Evolutionary conservation across 2,113 vertebrate species (phyloP), one percentile per base, ranked within the genome.

Genomic region (Edolisoma coerulescens): DNA sequence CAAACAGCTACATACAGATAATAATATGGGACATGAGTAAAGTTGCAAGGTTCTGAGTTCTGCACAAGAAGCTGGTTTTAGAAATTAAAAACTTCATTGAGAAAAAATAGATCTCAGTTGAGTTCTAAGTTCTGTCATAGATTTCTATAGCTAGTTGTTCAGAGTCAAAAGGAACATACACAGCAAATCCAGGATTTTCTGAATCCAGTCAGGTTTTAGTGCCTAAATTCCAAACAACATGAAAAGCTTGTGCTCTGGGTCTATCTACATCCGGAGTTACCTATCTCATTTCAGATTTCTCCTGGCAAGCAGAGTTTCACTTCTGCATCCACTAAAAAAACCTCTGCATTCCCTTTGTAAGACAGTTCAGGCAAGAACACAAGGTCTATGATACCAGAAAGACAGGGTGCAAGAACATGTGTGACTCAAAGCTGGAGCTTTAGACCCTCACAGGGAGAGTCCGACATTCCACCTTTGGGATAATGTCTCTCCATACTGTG

Each of bases 381-480:
- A 64, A 64, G 33, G 30, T n/a, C 52, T 59, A 28, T 6, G 3
- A 13, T 11, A n/a, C 20, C 30, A 41, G 22, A 50, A 64, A 49
- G 53, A 59, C 13, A 10, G 9, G 35, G 7, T 15, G 16, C 33
- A n/a, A 63, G 27, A 39, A 3, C 7, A 19, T 0, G 0, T 45
- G 37, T 28, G 19, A 49, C 22, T 74, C 7, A 9, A 13, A 32
- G n/a, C 11, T 24, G 52, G 15, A n/a, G 24, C 3, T n/a, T 61
- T 70, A 53, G 24, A 57, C 10, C 5, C 24, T 84, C 50, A 57
- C 16, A 77, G 12, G 12, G 21, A 68, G 13, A 39, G 32, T 49
- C 22, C 54, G 39, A n/a, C 16, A 26, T 59, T 68, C 10, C 15
- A 32, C 6, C 7, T 70, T 61, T 84, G 54, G 26, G 45, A 24